Conservation (phyloP, 2,113 vertebrate genomes). For the Acanthochromis polyacanthus region DNA sequence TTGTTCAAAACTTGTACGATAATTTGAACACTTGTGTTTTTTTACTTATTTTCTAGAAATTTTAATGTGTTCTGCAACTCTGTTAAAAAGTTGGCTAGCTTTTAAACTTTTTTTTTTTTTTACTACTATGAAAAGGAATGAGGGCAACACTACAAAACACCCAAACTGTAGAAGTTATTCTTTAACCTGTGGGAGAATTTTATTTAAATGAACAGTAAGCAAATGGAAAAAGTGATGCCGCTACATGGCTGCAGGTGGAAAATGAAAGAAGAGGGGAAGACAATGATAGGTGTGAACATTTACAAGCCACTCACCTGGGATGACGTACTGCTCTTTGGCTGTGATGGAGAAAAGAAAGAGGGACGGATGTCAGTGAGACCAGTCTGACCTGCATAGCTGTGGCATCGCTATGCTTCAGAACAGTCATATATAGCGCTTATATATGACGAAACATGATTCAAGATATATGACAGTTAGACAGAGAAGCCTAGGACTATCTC, state of each 20-base stretch:
- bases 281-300: conserved; percentile 64
- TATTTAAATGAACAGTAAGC: conserved; percentile 25
- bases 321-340: conserved; percentile 89
- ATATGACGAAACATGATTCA: conserved; percentile 73
- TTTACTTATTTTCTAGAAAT: too few relatives aligned
- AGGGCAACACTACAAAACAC: conserved; percentile 12
- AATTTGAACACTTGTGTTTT: too few relatives aligned
- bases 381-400: conserved; percentile 70
- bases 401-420: conserved; percentile 70
- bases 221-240: conserved; percentile 41
- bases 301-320: conserved; percentile 86
- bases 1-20: too few relatives aligned
- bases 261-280: conserved; percentile 44
- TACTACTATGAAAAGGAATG: neutral
- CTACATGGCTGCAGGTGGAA: conserved; percentile 22
- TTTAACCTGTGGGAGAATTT: conserved; percentile 23
- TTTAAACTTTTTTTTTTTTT: too few relatives aligned
- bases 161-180: conserved; percentile 20
- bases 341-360: conserved; percentile 86
- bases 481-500: conserved; percentile 60
- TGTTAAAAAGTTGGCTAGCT: neutral
- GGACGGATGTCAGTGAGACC: conserved; percentile 80
- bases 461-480: conserved; percentile 59
- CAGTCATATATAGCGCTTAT: conserved; percentile 81
- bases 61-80: too few relatives aligned